Conservation (phyloP, 2,113 vertebrate genomes). For the Apaloderma vittatum region DNA sequence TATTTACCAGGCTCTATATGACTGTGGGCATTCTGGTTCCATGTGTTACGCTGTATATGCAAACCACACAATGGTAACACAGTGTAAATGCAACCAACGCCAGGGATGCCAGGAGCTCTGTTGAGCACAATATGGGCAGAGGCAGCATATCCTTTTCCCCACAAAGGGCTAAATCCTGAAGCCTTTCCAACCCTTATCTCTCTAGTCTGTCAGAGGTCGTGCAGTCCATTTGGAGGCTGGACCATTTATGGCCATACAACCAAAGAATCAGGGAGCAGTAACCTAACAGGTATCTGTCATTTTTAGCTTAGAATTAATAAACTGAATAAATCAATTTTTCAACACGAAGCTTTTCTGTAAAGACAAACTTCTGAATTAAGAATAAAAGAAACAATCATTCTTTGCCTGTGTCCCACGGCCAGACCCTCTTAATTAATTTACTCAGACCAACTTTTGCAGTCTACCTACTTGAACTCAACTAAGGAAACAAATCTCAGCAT, state of each 20-base stretch:
- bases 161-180: background rate
- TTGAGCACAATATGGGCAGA: background rate
- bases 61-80: accelerated
- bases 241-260: background rate
- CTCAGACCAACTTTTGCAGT: background rate
- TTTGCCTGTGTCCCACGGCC: too few species aligned
- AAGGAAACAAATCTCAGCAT: background rate
- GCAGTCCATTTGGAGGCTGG: background rate
- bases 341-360: background rate
- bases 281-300: background rate
- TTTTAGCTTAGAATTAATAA: background rate
- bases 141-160: background rate
- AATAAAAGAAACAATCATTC: background rate
- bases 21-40: background rate
- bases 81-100: background rate
- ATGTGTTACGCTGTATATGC: accelerated
- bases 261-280: accelerated
- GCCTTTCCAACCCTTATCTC: background rate
- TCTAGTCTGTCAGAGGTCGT: background rate
- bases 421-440: background rate
- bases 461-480: background rate
- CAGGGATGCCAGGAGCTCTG: background rate
- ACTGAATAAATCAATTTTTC: background rate
- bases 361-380: background rate
- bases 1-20: background rate